A percentile compares a stretch with the other conserved stretches of the same genome.
Evolutionary conservation across 2,113 vertebrate species (phyloP).

Genomic region (Podocnemis expansa): DNA sequence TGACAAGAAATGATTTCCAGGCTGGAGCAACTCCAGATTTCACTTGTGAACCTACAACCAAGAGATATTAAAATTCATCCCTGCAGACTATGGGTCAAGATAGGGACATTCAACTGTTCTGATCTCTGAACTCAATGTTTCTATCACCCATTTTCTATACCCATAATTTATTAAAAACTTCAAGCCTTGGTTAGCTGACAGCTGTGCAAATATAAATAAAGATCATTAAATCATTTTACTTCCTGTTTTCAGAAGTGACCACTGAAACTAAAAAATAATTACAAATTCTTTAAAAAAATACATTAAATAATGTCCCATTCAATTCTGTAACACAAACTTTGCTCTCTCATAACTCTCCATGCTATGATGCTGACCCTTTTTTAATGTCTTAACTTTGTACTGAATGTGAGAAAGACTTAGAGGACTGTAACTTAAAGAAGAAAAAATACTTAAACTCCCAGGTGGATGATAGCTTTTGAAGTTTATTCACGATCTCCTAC

Average conservation of each 20-base stretch:
- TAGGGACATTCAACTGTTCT: background rate
- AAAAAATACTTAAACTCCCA: background rate
- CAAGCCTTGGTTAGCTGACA: accelerated
- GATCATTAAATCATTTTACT: background rate
- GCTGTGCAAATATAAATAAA: background rate
- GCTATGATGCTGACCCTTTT: background rate
- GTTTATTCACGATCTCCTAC: conserved; percentile 31
- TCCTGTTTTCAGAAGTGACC: background rate
- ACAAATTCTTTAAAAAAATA: background rate
- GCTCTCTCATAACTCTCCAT: background rate
- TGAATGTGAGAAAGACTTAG: background rate
- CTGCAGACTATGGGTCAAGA: background rate
- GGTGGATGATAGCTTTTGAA: background rate
- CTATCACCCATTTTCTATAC: background rate
- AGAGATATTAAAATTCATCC: background rate
- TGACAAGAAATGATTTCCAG: background rate
- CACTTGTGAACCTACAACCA: background rate
- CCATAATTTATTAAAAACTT: background rate
- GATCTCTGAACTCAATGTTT: background rate
- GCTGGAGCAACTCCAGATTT: background rate
- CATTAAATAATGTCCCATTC: background rate
- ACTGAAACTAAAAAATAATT: background rate
- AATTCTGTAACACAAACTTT: background rate
- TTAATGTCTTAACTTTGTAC: background rate
- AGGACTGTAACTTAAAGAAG: background rate